Conservation (phyloP, 2,888 invertebrate genomes). For the Lepidonotus clava region DNA sequence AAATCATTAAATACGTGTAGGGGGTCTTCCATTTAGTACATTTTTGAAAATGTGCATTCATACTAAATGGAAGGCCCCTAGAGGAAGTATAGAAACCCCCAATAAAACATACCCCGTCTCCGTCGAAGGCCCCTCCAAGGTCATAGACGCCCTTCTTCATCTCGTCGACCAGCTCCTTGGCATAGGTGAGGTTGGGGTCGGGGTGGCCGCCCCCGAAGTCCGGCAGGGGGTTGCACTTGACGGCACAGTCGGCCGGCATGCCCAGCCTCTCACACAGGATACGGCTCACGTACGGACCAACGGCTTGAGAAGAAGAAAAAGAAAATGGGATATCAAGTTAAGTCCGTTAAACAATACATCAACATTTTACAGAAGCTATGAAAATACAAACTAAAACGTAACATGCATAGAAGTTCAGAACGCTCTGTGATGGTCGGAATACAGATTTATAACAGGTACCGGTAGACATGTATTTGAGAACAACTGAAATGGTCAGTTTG, state of each 20-base stretch:
- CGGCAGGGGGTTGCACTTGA: slow-evolving; percentile 90
- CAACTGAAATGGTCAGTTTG: no score
- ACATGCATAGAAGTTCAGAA: no score
- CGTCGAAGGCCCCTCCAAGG: slow-evolving; percentile 98
- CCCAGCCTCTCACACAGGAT: slow-evolving; percentile 94
- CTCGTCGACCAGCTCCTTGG: slow-evolving; percentile 88
- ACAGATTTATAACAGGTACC: no score
- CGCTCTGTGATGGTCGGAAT: no score
- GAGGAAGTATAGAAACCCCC: background rate
- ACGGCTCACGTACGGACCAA: slow-evolving; percentile 95
- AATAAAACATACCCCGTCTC: slow-evolving; percentile 88
- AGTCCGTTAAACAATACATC: no score
- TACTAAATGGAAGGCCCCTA: background rate
- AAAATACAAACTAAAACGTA: no score
- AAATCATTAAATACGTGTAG: no score
- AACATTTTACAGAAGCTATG: no score
- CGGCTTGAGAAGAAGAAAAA: slow-evolving; percentile 85
- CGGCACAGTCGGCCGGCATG: slow-evolving; percentile 86
- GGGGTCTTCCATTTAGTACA: no score
- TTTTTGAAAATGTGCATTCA: background rate
- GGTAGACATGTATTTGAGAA: no score
- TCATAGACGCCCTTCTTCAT: slow-evolving; percentile 85
- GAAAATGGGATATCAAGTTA: no score
- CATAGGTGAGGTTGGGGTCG: slow-evolving; percentile 97
- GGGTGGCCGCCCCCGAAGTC: slow-evolving; percentile 98